Evolutionary conservation across 2,797 vertebrate genomes (phyloP).

Genomic region (Pantherophis vulpinus): DNA sequence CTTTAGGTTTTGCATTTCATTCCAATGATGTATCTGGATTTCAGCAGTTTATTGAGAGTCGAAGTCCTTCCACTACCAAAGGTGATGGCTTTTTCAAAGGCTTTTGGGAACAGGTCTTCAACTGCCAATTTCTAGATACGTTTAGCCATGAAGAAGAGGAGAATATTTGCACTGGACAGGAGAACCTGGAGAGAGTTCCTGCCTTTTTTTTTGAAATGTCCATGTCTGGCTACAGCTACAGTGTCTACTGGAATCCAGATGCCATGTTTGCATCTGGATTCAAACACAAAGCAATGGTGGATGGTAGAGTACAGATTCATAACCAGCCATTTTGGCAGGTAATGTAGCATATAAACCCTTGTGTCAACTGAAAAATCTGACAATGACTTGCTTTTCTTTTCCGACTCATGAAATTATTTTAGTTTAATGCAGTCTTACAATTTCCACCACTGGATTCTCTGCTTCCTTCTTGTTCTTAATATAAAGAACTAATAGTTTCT

Average conservation of each 20-base stretch:
- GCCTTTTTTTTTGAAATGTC: background rate
- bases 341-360: background rate
- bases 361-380: background rate
- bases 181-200: background rate
- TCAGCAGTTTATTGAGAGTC: background rate
- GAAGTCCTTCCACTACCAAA: background rate
- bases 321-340: background rate
- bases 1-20: background rate
- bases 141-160: background rate
- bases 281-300: background rate
- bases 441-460: background rate
- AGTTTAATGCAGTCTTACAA: background rate
- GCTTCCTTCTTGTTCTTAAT: background rate
- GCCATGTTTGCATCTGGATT: background rate
- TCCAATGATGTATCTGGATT: background rate
- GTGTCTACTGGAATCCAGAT: too few species aligned
- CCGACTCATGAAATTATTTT: background rate
- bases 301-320: background rate
- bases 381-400: background rate
- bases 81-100: background rate
- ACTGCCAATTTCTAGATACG: background rate
- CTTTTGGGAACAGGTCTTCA: background rate
- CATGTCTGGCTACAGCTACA: background rate
- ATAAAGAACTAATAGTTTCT: background rate
- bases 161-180: background rate